phyloP scores from a whole-genome alignment of 2,113 vertebrate species.

The Tetrax tetrax region DNA sequence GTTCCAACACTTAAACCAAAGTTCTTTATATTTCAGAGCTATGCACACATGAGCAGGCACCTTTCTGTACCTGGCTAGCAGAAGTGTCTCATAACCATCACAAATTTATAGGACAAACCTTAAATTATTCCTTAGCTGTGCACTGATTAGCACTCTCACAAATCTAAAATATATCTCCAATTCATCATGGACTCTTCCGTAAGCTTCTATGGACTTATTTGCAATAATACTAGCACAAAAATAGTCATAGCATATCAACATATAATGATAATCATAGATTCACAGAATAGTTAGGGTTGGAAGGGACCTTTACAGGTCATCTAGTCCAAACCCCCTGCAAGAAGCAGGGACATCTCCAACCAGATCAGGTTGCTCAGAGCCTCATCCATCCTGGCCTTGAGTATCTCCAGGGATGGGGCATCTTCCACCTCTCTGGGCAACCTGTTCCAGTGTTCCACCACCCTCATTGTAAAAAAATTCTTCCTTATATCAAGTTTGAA shows the following conservation, averaged over 20 bases:
- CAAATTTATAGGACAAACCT: constrained; percentile 14
- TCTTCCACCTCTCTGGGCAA: too few species aligned
- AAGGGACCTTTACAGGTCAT: too few species aligned
- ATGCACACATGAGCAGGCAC: constrained; percentile 4
- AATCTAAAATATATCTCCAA: constrained; percentile 34
- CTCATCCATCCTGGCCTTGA: too few species aligned
- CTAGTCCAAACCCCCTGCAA: too few species aligned
- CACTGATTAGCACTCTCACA: constrained; percentile 43
- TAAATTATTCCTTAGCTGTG: constrained; percentile 25
- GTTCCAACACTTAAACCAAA: constrained; percentile 28
- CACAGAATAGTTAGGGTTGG: too few species aligned
- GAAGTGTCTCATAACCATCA: constrained; percentile 47
- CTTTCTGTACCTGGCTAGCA: constrained; percentile 58
- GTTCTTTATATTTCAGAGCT: constrained; percentile 41
- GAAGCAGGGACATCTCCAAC: too few species aligned
- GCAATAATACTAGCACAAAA: background rate
- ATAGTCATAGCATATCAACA: background rate
- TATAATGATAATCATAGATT: background rate
- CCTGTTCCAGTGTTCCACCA: too few species aligned
- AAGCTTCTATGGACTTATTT: background rate
- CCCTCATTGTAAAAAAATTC: too few species aligned
- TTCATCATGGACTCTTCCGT: background rate
- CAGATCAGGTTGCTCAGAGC: too few species aligned
- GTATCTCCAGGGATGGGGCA: too few species aligned
- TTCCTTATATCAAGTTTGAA: too few species aligned